Percentiles rank a stretch among this genome's conserved stretches.
Conservation (phyloP, 2,797 vertebrate genomes). For the Gambusia yucatana region DNA sequence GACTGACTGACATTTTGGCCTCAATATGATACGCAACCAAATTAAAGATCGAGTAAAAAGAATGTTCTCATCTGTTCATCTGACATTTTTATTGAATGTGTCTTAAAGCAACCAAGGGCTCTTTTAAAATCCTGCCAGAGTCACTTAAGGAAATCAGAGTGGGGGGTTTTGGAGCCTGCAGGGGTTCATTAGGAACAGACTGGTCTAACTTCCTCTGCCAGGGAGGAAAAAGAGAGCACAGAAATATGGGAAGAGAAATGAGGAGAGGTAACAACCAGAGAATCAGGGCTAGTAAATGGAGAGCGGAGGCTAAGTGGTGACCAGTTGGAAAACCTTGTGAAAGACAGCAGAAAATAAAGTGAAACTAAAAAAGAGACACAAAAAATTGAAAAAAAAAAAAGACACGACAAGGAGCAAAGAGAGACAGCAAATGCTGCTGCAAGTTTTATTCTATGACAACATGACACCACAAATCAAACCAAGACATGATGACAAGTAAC, state of each 20-base stretch:
- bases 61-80: conserved; percentile 76
- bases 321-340: conserved; percentile 38
- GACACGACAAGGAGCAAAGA: conserved; percentile 40
- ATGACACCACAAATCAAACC: conserved; percentile 79
- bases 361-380: conserved; percentile 49
- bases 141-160: conserved; percentile 80
- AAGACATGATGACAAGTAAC: conserved; percentile 74
- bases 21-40: conserved; percentile 49
- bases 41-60: conserved; percentile 68
- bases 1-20: conserved; percentile 55
- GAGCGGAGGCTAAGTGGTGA: conserved; percentile 34
- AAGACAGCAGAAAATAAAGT: conserved; percentile 38
- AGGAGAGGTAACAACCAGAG: conserved; percentile 50
- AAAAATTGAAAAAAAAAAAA: not conserved
- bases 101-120: conserved; percentile 63
- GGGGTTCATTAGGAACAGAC: conserved; percentile 82
- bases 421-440: conserved; percentile 54
- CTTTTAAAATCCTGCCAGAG: conserved; percentile 77
- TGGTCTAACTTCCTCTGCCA: conserved; percentile 72
- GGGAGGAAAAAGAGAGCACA: conserved; percentile 59
- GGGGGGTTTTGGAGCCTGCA: conserved; percentile 70
- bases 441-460: conserved; percentile 71
- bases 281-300: conserved; percentile 35
- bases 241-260: conserved; percentile 46
- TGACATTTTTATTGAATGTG: conserved; percentile 79